Evolutionary conservation across 2,888 invertebrate genomes (phyloP).

Genomic region (Capitulum mitella): DNA sequence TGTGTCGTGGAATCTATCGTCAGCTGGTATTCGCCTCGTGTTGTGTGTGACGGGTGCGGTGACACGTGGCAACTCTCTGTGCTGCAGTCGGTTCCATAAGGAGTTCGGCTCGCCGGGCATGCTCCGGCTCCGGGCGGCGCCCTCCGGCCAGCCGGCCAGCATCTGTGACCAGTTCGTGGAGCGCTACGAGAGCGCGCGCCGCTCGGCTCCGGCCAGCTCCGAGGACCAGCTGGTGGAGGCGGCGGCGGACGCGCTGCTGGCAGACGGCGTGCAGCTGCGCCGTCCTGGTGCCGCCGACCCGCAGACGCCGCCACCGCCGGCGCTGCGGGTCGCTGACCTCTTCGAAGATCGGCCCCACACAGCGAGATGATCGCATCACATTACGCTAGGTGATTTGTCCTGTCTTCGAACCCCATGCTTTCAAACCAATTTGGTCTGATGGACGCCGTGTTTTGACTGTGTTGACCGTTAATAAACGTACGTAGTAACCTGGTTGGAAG

Average conservation of each 20-base stretch:
- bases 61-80: too few species aligned
- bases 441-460: too few species aligned
- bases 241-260: constrained; percentile 26
- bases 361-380: neutral
- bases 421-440: too few species aligned
- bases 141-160: neutral
- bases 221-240: constrained; percentile 23
- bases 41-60: too few species aligned
- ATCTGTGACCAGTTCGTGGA: neutral
- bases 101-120: neutral
- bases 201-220: neutral
- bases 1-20: too few species aligned
- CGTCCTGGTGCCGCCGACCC: neutral
- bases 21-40: too few species aligned
- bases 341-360: neutral
- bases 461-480: too few species aligned
- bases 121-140: neutral
- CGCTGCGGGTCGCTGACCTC: neutral
- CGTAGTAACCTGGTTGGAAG: too few species aligned
- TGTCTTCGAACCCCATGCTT: too few species aligned
- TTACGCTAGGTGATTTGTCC: too few species aligned
- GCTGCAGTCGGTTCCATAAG: neutral
- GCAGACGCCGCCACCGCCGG: neutral
- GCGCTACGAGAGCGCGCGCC: neutral
- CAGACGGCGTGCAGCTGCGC: constrained; percentile 4